Base-by-base conservation (phyloP, 92 coral and sea anemone species). In the Anthopleura xanthogrammica region DNA sequence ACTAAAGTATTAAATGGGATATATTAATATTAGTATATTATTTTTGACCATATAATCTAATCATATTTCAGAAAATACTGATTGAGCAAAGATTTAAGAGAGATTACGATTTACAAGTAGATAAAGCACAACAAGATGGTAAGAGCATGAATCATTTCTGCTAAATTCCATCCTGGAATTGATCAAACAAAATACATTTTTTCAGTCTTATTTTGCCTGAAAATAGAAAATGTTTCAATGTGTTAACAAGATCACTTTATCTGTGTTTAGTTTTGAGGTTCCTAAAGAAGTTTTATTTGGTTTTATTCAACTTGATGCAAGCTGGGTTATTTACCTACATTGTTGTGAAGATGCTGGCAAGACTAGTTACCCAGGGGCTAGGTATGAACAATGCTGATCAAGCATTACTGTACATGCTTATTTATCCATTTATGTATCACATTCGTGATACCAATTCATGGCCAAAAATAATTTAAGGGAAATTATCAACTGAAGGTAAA, bases 271-370 rank as follows among this genome's bases (percentile, higher is more conserved):
- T 78, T 84, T 71, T 90, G 83, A 87, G 91, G 78, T 90, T 90
- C 77, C 73, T 84, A 40, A 85, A 85, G 65, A 90, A 80, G 65
- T 90, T 90, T 42, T 90, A 90, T 78, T 60, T 90, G 76, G 91
- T 90, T 48, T 36, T 83, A 46, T 90, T 83, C 80, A 90, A 90
- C 79, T 76, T 76, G 14, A 76, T 90, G 86, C 91, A 87, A 80
- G 80, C 81, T 22, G 88, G 75, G 17, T 75, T 90, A 52, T 90
- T 84, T 83, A 83, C 75, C 20, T 90, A 80, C 75, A 84, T 90
- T 79, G 90, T 88, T 9, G 55, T 83, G 5, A 88, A 79, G 58
- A 86, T 90, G 76, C 29, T 90, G 41, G 75, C 84, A 64, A 87
- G 86, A 81, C 74, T 87, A 54, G 80, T 76, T 10, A 52, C 77